These are phyloP conservation scores for Diplosoma virens DNA, from an alignment of 23 tunicate species.

Conservation along the genomic window DNA sequence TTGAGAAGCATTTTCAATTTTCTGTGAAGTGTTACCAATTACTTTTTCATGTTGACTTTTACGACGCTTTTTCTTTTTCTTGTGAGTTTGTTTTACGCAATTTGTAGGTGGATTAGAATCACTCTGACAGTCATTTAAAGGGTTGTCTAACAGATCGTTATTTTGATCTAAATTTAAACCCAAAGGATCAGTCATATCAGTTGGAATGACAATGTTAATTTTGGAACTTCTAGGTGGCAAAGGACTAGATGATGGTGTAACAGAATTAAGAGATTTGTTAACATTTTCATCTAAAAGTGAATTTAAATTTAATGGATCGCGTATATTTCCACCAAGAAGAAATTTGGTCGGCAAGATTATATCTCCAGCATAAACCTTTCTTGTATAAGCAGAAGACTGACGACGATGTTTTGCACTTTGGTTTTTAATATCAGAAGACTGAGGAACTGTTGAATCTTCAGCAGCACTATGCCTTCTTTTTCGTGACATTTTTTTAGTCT, in stretches of 20 bases:
- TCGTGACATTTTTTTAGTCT: constrained; percentile 14
- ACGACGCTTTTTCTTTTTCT: constrained; percentile 40
- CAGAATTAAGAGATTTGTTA: constrained; percentile 73
- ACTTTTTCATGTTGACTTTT: constrained; percentile 43
- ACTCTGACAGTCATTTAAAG: background rate
- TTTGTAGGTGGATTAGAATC: background rate
- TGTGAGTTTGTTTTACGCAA: background rate
- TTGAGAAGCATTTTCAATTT: background rate
- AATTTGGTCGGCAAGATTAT: constrained; percentile 78
- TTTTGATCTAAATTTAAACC: constrained; percentile 40
- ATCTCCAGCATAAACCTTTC: constrained; percentile 42
- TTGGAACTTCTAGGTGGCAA: constrained; percentile 83
- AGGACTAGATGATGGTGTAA: constrained; percentile 83
- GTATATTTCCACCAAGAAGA: constrained; percentile 78
- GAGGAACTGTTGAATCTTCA: constrained; percentile 5
- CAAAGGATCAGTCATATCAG: constrained; percentile 84
- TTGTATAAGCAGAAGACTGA: constrained; percentile 29
- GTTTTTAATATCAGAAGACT: background rate
- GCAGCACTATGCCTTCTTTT: constrained; percentile 55
- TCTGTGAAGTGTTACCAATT: background rate
- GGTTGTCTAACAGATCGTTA: background rate
- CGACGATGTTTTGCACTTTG: constrained; percentile 38
- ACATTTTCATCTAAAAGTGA: constrained; percentile 86
- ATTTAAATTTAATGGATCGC: constrained; percentile 78
- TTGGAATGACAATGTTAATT: constrained; percentile 69